Evolutionary conservation across 2,888 invertebrate genomes (phyloP).

Genomic region (Zygaena filipendulae): DNA sequence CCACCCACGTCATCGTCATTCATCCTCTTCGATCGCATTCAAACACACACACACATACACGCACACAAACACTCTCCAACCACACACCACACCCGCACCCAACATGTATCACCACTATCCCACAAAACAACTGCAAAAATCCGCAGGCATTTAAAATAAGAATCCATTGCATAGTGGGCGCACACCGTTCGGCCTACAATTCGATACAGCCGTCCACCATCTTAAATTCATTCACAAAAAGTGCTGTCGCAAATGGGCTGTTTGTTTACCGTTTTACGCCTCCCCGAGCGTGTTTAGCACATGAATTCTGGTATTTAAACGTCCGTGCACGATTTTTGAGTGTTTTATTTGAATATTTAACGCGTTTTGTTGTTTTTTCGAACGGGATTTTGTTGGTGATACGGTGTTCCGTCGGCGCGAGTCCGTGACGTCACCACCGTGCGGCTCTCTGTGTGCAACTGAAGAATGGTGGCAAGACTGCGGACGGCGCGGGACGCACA

Average conservation of each 20-base stretch:
- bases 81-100: slow-evolving; percentile 16
- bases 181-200: too few relatives aligned
- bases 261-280: slow-evolving; percentile 58
- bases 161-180: too few relatives aligned
- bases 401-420: slow-evolving; percentile 29
- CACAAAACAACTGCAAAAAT: slow-evolving; percentile 15
- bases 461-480: slow-evolving; percentile 65
- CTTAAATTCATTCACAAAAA: slow-evolving; percentile 69
- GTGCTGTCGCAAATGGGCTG: slow-evolving; percentile 43
- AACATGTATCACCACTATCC: slow-evolving; percentile 16
- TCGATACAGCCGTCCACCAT: slow-evolving; percentile 53
- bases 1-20: slow-evolving; percentile 58
- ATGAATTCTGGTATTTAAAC: slow-evolving; percentile 7
- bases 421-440: slow-evolving; percentile 25
- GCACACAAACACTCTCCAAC: slow-evolving; percentile 15
- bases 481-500: slow-evolving; percentile 51
- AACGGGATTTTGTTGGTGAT: slow-evolving; percentile 41
- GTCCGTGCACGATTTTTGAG: slow-evolving; percentile 3
- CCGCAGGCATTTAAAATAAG: too few relatives aligned
- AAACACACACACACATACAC: slow-evolving; percentile 36
- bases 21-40: slow-evolving; percentile 59
- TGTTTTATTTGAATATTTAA: slow-evolving; percentile 7
- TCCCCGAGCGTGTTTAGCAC: slow-evolving; percentile 23
- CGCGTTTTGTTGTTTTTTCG: slow-evolving; percentile 26
- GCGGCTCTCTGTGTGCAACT: slow-evolving; percentile 48